Percentiles rank a stretch among this genome's conserved stretches.
These are phyloP conservation scores for Hydroisotoma schaefferi DNA, from an alignment of 2,888 invertebrate genomes.

Conservation along the genomic window DNA sequence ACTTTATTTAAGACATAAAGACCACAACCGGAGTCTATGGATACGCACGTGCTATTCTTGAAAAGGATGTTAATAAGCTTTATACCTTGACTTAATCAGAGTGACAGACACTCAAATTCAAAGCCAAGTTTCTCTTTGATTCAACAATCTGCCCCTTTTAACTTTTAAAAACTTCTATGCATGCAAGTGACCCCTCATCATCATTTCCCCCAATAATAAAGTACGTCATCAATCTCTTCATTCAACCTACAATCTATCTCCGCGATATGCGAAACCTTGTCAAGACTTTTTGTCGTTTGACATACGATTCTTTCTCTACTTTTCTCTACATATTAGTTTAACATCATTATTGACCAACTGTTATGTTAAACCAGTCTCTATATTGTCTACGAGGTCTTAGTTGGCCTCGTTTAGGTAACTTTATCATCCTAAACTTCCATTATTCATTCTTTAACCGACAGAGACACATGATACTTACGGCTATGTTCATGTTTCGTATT, in stretches of 20 bases:
- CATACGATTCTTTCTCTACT: background rate
- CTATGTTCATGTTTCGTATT: too few species aligned
- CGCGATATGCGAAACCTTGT: too few species aligned
- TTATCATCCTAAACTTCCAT: background rate
- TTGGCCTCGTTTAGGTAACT: background rate
- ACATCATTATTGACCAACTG: too few species aligned
- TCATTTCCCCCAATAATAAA: too few species aligned
- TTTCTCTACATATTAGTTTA: background rate
- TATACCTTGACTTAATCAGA: constrained; percentile 6
- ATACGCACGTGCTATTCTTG: constrained; percentile 1
- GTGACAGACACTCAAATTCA: too few species aligned
- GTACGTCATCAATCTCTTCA: too few species aligned
- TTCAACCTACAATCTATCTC: too few species aligned
- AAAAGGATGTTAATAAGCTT: background rate
- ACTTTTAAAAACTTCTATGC: background rate
- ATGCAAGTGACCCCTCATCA: too few species aligned
- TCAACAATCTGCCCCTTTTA: background rate
- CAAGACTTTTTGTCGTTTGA: background rate
- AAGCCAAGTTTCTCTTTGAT: background rate
- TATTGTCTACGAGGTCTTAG: too few species aligned
- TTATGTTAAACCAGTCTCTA: too few species aligned
- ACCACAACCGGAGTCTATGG: background rate
- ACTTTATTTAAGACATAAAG: too few species aligned
- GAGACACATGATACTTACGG: constrained; percentile 3
- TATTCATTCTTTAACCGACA: background rate